Evolutionary conservation across 2,113 vertebrate species (phyloP).

Genomic region (Rallus limicola): DNA sequence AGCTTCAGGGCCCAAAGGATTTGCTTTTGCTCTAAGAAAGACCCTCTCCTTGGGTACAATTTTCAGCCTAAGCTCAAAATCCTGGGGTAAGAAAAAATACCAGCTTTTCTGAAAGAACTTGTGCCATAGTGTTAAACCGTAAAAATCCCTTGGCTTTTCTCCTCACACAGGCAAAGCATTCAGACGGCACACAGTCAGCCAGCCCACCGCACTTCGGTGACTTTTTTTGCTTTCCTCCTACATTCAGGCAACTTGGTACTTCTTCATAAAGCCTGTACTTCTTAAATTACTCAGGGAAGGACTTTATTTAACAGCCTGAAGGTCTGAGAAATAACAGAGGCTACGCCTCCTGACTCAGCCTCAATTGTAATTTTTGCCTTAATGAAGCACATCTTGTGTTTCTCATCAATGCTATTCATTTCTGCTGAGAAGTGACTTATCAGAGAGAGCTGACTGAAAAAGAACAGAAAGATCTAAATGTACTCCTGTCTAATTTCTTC

Average conservation of each 20-base stretch:
- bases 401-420: conserved; percentile 1
- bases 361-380: not conserved
- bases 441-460: not conserved
- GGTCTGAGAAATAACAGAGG: conserved; percentile 33
- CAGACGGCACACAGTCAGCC: fast-evolving
- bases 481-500: not conserved
- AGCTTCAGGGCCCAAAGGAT: not conserved
- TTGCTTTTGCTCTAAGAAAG: not conserved
- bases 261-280: not conserved
- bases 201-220: conserved; percentile 16
- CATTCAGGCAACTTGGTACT: not conserved
- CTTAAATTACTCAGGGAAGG: conserved; percentile 49
- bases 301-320: not conserved
- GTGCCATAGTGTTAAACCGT: not conserved
- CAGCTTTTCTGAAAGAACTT: conserved; percentile 20
- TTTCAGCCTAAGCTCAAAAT: not conserved
- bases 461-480: not conserved
- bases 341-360: not conserved
- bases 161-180: not conserved
- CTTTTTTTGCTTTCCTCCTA: conserved; percentile 64
- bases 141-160: not conserved
- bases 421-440: not conserved
- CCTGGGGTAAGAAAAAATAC: not conserved
- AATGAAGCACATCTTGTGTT: not conserved
- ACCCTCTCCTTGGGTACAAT: not conserved